Percentiles rank a stretch among this genome's conserved stretches.
Conservation (phyloP, 2,888 invertebrate genomes). For the Orchesella flavescens region DNA sequence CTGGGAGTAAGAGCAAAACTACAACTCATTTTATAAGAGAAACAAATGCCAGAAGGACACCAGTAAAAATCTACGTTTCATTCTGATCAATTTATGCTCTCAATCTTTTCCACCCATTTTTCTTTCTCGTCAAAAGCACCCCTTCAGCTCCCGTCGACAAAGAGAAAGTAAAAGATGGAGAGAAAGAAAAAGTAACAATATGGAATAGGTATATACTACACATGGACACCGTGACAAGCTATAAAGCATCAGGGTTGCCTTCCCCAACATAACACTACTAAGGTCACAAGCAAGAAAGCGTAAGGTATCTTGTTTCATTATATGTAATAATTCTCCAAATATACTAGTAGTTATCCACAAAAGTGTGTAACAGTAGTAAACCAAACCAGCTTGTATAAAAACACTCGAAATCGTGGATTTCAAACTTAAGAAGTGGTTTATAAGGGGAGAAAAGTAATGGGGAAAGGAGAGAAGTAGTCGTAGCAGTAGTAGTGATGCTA, state of each 20-base stretch:
- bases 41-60: too few species aligned
- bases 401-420: neutral
- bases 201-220: neutral
- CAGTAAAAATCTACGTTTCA: neutral
- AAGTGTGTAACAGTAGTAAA: too few species aligned
- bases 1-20: too few species aligned
- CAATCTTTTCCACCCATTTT: neutral
- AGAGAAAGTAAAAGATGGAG: neutral
- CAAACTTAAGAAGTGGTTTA: neutral
- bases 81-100: neutral
- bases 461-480: constrained; percentile 11
- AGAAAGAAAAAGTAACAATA: neutral
- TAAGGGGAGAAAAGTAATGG: constrained; percentile 8
- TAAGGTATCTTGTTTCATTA: neutral
- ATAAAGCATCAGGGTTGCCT: neutral
- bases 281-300: neutral
- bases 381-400: neutral
- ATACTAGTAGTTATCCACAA: neutral
- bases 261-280: neutral
- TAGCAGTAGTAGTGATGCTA: constrained; percentile 4
- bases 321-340: neutral
- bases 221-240: neutral
- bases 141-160: neutral
- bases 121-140: neutral
- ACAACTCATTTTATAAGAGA: too few species aligned